Evolutionary conservation across 1,140 invertebrate species (phyloP).

Genomic region (Bombus terrestris): DNA sequence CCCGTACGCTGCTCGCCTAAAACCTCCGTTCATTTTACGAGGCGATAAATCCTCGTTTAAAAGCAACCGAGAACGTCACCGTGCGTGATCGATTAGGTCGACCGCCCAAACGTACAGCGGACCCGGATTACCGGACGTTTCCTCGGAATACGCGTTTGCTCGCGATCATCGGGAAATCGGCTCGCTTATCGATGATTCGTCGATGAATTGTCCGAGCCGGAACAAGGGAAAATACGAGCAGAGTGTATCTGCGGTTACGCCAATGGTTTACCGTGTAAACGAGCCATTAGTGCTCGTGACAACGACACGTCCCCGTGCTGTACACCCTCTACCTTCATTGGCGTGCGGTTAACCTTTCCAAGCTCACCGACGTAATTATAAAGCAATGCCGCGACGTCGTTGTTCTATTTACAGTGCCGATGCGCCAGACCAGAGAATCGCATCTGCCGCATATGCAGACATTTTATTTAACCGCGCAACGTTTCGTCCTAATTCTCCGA

Average conservation of each 20-base stretch:
- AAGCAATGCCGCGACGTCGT: slow-evolving; percentile 57
- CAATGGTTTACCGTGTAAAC: slow-evolving; percentile 45
- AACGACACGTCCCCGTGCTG: slow-evolving; percentile 52
- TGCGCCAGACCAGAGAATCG: slow-evolving; percentile 10
- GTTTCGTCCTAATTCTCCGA: not conserved
- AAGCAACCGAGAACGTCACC: too few relatives aligned
- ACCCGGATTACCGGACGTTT: too few relatives aligned
- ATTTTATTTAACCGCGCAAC: slow-evolving; percentile 25
- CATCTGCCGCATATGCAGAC: not conserved
- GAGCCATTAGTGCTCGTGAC: slow-evolving; percentile 58
- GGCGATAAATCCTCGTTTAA: slow-evolving; percentile 11
- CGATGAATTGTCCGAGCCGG: not conserved
- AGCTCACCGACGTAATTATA: slow-evolving; percentile 59
- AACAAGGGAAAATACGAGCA: not conserved
- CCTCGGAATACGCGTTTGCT: too few relatives aligned
- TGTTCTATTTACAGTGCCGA: slow-evolving; percentile 39
- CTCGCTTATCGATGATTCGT: not conserved
- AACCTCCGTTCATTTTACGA: not conserved
- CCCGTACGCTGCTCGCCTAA: not conserved
- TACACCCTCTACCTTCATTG: slow-evolving; percentile 45
- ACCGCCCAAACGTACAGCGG: too few relatives aligned
- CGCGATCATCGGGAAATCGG: not conserved
- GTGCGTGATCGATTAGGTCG: too few relatives aligned
- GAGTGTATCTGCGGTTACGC: slow-evolving; percentile 42
- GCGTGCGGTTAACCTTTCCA: slow-evolving; percentile 56